phyloP scores from a whole-genome alignment of 2,113 vertebrate species.

The Tenrec ecaudatus region DNA sequence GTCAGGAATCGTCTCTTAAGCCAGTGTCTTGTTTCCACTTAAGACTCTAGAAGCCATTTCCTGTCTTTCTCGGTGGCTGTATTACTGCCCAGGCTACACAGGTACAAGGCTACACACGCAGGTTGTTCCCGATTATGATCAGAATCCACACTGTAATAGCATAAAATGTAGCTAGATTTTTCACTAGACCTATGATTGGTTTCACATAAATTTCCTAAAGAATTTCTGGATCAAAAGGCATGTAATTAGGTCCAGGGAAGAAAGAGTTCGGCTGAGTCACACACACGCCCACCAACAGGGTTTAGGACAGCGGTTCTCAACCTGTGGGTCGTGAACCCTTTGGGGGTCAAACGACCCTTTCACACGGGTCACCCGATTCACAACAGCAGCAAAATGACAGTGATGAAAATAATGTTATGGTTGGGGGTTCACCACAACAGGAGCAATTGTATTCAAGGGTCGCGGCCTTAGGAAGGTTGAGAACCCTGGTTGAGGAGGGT shows the following conservation, averaged over 20 bases:
- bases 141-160: neutral
- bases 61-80: neutral
- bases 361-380: no score
- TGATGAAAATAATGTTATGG: no score
- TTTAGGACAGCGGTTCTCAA: neutral
- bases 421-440: no score
- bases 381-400: no score
- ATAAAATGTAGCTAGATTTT: neutral
- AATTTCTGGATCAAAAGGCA: conserved; percentile 39
- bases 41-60: neutral
- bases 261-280: no score
- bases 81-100: neutral
- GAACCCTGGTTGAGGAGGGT: neutral
- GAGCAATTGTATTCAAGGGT: no score
- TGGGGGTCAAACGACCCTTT: no score
- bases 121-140: conserved; percentile 31
- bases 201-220: conserved; percentile 53
- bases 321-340: no score
- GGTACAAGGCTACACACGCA: neutral
- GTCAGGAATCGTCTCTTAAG: neutral
- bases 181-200: conserved; percentile 16
- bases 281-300: neutral
- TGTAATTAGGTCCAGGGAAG: neutral
- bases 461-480: no score
- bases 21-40: neutral